These are phyloP conservation scores for Aphidius ervi DNA, from an alignment of 1,140 invertebrate species.

Conservation along the genomic window DNA sequence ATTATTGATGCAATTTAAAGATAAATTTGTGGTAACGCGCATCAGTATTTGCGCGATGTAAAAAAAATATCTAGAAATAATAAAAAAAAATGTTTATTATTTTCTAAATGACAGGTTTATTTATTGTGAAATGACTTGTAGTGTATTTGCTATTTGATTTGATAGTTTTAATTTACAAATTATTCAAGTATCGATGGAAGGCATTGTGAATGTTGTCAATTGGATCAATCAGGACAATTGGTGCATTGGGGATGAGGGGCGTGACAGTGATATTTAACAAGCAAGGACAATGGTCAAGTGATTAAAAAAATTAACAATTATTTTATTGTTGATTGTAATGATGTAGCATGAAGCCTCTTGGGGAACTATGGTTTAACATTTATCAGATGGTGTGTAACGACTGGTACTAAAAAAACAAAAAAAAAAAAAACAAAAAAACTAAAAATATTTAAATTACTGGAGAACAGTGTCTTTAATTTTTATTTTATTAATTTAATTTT, in stretches of 20 bases:
- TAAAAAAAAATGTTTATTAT: not conserved
- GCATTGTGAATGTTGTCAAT: not conserved
- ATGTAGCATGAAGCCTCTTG: too few species aligned
- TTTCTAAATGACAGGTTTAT: not conserved
- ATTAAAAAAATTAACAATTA: too few species aligned
- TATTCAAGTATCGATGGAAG: not conserved
- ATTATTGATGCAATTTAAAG: slow-evolving; percentile 3
- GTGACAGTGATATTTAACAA: slow-evolving; percentile 7
- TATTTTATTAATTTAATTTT: too few species aligned
- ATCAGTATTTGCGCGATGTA: slow-evolving; percentile 6
- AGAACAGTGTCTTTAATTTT: too few species aligned
- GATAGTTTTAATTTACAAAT: not conserved
- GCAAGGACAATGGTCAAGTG: not conserved
- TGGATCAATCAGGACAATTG: not conserved
- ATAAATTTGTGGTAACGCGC: not conserved
- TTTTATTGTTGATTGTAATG: too few species aligned
- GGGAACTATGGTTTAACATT: too few species aligned
- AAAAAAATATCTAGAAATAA: not conserved
- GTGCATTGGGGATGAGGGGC: slow-evolving; percentile 1
- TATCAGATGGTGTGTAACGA: too few species aligned
- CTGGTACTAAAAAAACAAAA: too few species aligned
- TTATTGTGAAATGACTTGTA: not conserved
- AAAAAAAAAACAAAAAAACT: too few species aligned
- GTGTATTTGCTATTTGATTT: too few species aligned
- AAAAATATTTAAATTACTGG: too few species aligned